Base-by-base conservation (phyloP, 2,113 vertebrate species). In the Tyrannus savana region DNA sequence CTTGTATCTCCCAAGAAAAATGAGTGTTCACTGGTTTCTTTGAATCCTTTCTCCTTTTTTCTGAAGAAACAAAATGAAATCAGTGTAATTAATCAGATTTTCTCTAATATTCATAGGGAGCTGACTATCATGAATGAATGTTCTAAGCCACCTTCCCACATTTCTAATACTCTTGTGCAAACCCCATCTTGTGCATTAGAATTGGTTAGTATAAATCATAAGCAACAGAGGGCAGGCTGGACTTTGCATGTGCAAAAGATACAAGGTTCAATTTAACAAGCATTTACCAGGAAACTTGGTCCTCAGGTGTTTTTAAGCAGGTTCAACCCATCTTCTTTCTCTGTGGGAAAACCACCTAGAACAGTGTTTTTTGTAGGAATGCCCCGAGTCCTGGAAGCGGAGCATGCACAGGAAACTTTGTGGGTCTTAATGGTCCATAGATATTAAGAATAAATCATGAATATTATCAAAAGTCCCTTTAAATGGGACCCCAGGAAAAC, bases 301-400 rank as follows among this genome's bases (percentile, higher is more conserved):
- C 59, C 35, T 88, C 42, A 12, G 33, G 64, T 15, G 0, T 62
- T 95, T 79, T 68, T 33, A 42, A 88, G 50, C 39, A 75, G 44
- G 47, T 85, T 71, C 47, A 84, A 28, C 28, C 19, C 30, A 16
- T 21, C 33, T 8, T 77, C 30, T 37, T 60, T 42, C 42, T 58
- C 59, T 47, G 79, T 81, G 50, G 55, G 55, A 86, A 79, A 85
- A 59, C 7, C 66, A 79, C 18, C 19, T 25, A 67, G 53, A 72
- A 22, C 39, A 68, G 18, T 16, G 22, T 55, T 76, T 83, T 67
- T 71, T 41, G 18, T 33, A 41, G 1, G 1, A 73, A 10, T 7
- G 4, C 14, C 55, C 41, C 69, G 62, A 1, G 47, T 41, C 30
- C 24, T 55, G 47, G 21, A 35, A 62, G n/a, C 1, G 0, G 2